Evolutionary conservation across 2,113 vertebrate species (phyloP).

Genomic region (Clarias batrachus): DNA sequence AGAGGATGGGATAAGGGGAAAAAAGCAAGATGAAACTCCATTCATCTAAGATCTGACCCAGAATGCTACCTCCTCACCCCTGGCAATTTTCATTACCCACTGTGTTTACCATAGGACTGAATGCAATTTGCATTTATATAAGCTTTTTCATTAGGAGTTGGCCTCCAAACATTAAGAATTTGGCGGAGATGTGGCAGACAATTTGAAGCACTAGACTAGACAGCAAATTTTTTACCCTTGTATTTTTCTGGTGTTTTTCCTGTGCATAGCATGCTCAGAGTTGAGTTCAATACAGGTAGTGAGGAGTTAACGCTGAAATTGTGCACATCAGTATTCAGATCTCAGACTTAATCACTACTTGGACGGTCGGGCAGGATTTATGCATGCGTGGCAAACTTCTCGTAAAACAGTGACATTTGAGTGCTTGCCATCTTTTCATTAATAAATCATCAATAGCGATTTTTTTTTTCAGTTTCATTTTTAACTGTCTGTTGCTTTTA

Average conservation of each 20-base stretch:
- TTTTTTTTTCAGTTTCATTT: neutral
- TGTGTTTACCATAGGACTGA: constrained; percentile 73
- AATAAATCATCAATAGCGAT: neutral
- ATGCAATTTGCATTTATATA: constrained; percentile 81
- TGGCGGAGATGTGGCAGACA: constrained; percentile 65
- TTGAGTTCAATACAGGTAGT: neutral
- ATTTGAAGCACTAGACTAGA: constrained; percentile 63
- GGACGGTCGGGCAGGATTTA: neutral
- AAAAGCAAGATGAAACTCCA: constrained; percentile 52
- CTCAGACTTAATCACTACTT: no score
- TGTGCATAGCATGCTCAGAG: neutral
- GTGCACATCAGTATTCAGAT: neutral
- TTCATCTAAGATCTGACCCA: constrained; percentile 71
- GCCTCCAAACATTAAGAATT: constrained; percentile 66
- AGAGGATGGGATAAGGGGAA: neutral
- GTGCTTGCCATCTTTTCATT: neutral
- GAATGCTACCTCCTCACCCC: constrained; percentile 59
- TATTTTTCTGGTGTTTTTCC: constrained; percentile 29
- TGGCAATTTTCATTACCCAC: constrained; percentile 71
- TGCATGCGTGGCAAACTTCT: neutral
- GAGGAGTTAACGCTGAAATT: neutral
- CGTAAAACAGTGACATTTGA: neutral
- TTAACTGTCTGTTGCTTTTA: neutral
- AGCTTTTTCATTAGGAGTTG: constrained; percentile 76
- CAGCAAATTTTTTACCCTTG: constrained; percentile 38